phyloP scores from a whole-genome alignment of 2,797 vertebrate species.

The Myiotriccus ornatus region DNA sequence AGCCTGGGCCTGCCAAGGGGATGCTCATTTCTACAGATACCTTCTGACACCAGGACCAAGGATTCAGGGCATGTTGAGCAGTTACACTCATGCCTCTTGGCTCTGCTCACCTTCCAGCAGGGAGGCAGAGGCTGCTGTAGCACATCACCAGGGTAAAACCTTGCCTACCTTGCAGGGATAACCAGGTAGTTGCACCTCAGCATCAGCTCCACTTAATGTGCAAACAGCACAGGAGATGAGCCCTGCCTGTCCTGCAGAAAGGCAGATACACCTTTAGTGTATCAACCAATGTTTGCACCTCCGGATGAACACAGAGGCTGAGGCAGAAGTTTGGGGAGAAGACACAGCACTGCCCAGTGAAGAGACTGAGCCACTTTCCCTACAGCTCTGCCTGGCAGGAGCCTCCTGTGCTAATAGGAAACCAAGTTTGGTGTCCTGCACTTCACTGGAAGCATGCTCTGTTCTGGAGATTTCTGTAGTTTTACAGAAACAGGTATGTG shows the following conservation, averaged over 20 bases:
- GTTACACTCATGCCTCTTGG: fast-evolving
- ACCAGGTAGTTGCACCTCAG: background rate
- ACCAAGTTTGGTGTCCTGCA: background rate
- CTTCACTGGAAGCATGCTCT: background rate
- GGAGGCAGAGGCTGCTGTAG: background rate
- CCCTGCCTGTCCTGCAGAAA: background rate
- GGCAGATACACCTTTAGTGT: background rate
- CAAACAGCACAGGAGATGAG: background rate
- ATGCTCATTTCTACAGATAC: background rate
- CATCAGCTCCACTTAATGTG: background rate
- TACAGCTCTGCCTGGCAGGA: background rate
- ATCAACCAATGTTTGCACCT: background rate
- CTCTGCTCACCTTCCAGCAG: background rate
- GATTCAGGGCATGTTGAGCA: background rate
- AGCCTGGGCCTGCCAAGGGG: background rate
- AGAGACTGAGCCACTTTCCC: background rate
- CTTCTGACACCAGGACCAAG: background rate
- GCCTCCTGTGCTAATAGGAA: background rate
- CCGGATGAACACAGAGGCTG: background rate
- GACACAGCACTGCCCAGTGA: background rate
- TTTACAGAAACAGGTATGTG: background rate
- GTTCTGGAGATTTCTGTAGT: background rate
- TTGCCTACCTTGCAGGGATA: background rate
- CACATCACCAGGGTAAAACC: background rate
- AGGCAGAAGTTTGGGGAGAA: background rate